phyloP scores from a whole-genome alignment of 2,888 invertebrate species.

The Blomia tropicalis region DNA sequence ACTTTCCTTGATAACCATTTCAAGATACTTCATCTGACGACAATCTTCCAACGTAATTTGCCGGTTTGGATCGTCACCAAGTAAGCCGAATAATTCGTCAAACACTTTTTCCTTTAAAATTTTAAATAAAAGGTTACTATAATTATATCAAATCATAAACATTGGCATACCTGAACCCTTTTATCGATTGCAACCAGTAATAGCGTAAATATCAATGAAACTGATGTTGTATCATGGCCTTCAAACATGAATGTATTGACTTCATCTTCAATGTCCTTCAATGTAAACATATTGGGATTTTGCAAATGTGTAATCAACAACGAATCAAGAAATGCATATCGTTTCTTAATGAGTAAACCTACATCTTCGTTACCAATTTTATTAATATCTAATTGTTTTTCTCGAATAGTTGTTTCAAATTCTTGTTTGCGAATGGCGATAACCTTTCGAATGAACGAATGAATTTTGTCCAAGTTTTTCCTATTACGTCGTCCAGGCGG shows the following conservation, averaged over 20 bases:
- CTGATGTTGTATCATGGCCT: slow-evolving; percentile 18
- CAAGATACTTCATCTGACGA: background rate
- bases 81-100: background rate
- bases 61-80: background rate
- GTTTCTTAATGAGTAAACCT: slow-evolving; percentile 5
- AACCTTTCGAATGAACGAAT: background rate
- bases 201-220: background rate
- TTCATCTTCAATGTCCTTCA: slow-evolving; percentile 38
- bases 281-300: slow-evolving; percentile 33
- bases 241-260: slow-evolving; percentile 36
- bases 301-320: slow-evolving; percentile 35
- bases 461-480: background rate
- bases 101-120: background rate
- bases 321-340: slow-evolving; percentile 39
- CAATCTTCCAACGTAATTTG: slow-evolving; percentile 4
- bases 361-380: background rate
- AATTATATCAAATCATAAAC: background rate
- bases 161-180: background rate
- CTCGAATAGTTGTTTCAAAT: background rate
- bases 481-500: background rate
- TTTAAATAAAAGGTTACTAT: background rate
- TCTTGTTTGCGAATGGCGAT: background rate
- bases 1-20: background rate
- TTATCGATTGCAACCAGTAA: background rate
- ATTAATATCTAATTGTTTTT: background rate